Base-by-base conservation (phyloP, 2,888 invertebrate genomes). In the Drosophila atripex region DNA sequence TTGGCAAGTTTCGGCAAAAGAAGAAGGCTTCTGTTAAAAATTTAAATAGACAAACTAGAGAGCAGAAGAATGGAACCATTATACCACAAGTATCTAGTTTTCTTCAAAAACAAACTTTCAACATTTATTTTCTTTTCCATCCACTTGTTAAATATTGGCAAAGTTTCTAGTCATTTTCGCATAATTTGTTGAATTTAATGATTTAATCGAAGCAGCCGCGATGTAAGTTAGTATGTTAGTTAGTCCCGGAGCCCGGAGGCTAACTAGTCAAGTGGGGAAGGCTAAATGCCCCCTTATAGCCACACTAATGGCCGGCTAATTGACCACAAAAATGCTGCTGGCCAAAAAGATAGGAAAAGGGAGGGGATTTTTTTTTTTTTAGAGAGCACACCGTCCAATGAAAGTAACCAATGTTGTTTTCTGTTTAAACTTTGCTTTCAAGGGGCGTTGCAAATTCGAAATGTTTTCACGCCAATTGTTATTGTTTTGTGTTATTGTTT, bases 251-350 rank as follows among this genome's bases (percentile, higher is more conserved):
- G 59, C 54, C 52, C 58, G 38, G 54, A 49, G 54, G 39, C 50
- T 23, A 56, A 46, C 49, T 52, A 41, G 56, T 41, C 47, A 50
- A 64, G 51, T 53, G 28, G 39, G 1, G 18, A 46, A 38, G 30
- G 18, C 61, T 46, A 60, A 63, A 63, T 63, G 35, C 41, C 55
- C 56, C 41, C 59, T 43, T 61, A 30, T 39, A 55, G 23, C 23
- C 46, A 32, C 54, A 47, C 60, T 73, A 80, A 76, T 75, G 68
- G 66, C 49, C 69, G 59, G 70, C 54, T 75, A 76, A 78, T 78
- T 77, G 77, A 82, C 82, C 82, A 85, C 85, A 82, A 77, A 82
- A 79, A 85, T 85, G 82, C 56, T 45, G 64, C 54, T 32, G 70
- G 8, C 23, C 47, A 41, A 5, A 5, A 56, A 50, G 30, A 35